These are phyloP conservation scores for Megamerina dolium DNA, from an alignment of 2,888 invertebrate species.

Conservation along the genomic window DNA sequence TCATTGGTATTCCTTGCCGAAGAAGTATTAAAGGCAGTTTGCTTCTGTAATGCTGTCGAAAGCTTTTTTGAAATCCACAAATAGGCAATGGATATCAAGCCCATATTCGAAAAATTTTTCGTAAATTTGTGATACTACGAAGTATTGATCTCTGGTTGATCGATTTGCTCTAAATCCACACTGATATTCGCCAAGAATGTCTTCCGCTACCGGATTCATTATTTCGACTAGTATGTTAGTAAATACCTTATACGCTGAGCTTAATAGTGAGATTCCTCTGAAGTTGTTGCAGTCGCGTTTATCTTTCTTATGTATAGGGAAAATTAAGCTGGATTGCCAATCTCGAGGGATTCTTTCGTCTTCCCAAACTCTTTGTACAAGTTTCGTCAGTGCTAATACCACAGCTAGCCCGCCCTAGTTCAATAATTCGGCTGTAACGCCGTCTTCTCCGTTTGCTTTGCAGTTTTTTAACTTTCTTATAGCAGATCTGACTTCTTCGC, in stretches of 20 bases:
- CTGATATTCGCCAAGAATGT: not conserved
- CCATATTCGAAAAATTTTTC: not conserved
- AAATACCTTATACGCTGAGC: not conserved
- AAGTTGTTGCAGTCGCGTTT: too few species aligned
- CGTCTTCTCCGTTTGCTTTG: not conserved
- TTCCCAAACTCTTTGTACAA: slow-evolving; percentile 1
- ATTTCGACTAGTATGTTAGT: not conserved
- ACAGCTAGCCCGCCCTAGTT: not conserved
- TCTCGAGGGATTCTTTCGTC: too few species aligned
- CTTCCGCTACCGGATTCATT: not conserved
- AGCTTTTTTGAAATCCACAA: too few species aligned
- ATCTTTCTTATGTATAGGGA: too few species aligned
- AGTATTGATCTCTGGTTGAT: not conserved
- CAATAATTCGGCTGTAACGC: not conserved
- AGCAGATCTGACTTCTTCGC: not conserved
- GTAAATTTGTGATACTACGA: too few species aligned
- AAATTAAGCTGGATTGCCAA: too few species aligned
- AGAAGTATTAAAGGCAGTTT: slow-evolving; percentile 1
- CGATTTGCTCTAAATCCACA: not conserved
- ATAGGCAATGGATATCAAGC: too few species aligned
- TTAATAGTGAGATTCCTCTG: too few species aligned
- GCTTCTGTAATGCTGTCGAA: too few species aligned
- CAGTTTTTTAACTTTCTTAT: not conserved
- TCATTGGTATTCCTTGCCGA: not conserved
- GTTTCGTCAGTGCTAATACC: not conserved